Conservation (phyloP, 2,113 vertebrate genomes). For the Seriola aureovittata region DNA sequence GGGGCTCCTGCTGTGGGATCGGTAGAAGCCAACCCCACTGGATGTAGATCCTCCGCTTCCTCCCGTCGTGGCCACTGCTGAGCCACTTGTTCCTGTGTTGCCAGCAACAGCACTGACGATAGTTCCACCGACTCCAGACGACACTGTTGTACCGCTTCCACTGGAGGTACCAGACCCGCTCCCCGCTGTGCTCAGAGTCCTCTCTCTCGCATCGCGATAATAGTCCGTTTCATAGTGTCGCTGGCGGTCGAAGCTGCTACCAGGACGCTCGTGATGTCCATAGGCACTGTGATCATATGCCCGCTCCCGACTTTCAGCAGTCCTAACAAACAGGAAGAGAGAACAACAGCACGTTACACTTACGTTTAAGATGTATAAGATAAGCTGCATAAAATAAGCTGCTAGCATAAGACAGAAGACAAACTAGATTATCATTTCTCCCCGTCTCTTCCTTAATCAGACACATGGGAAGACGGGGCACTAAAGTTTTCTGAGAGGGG, state of each 20-base stretch:
- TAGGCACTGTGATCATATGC: slow-evolving; percentile 98
- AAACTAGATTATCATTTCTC: slow-evolving; percentile 35
- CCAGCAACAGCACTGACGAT: slow-evolving; percentile 77
- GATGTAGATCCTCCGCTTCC: slow-evolving; percentile 76
- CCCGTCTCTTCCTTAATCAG: slow-evolving; percentile 33
- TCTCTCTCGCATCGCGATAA: slow-evolving; percentile 95
- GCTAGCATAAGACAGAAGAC: slow-evolving; percentile 41
- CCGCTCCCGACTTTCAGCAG: slow-evolving; percentile 97
- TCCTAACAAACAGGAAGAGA: slow-evolving; percentile 86
- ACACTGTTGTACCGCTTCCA: slow-evolving; percentile 74
- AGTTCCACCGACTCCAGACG: slow-evolving; percentile 86
- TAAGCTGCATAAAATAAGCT: slow-evolving; percentile 16
- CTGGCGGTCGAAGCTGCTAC: slow-evolving; percentile 95
- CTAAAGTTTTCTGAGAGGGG: slow-evolving; percentile 29
- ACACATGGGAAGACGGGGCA: slow-evolving; percentile 42
- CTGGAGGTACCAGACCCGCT: slow-evolving; percentile 70
- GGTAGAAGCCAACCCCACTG: slow-evolving; percentile 90
- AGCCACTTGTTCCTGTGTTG: slow-evolving; percentile 86
- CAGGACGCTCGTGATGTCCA: slow-evolving; percentile 98
- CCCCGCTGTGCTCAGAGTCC: slow-evolving; percentile 88
- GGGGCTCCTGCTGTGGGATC: slow-evolving; percentile 96
- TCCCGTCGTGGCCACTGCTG: slow-evolving; percentile 54
- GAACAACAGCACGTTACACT: slow-evolving; percentile 61
- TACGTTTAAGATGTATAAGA: slow-evolving; percentile 1
- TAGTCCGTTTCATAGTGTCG: slow-evolving; percentile 99